Conservation (phyloP, 2,113 vertebrate species). For the Nothoprocta pentlandii region DNA sequence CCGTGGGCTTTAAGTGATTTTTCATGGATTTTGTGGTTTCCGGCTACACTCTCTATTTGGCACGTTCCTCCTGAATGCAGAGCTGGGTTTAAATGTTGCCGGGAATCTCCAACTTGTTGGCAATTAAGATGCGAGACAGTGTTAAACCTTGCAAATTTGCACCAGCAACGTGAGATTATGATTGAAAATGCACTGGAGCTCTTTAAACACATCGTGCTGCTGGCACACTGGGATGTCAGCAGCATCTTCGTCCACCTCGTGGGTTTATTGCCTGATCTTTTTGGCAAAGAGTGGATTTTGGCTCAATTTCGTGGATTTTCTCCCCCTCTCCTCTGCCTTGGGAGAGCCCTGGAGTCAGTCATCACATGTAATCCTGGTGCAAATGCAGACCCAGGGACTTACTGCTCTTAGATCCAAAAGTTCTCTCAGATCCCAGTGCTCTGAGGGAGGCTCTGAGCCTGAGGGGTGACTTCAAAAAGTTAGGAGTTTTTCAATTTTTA, state of each 20-base stretch:
- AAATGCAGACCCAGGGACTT: background rate
- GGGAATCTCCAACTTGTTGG: background rate
- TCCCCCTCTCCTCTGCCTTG: no score
- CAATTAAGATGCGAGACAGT: background rate
- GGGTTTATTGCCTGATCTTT: no score
- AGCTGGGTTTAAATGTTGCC: background rate
- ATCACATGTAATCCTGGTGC: background rate
- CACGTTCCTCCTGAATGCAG: background rate
- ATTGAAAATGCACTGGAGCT: background rate
- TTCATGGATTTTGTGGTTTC: slow-evolving; percentile 3
- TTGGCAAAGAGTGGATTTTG: no score
- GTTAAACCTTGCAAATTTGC: background rate
- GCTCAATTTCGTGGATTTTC: no score
- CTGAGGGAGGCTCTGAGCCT: no score
- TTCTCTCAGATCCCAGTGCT: no score
- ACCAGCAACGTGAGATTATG: fast-evolving
- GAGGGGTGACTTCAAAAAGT: no score
- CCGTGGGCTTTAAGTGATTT: background rate
- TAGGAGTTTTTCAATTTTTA: background rate
- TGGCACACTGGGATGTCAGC: no score
- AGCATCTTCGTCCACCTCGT: no score
- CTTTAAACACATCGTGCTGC: background rate
- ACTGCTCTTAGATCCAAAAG: no score
- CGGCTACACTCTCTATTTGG: background rate
- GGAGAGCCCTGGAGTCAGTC: background rate